A percentile compares a stretch with the other conserved stretches of the same genome.
phyloP scores from a whole-genome alignment of 92 coral and sea anemone genomes.

The Diadumene lineata region DNA sequence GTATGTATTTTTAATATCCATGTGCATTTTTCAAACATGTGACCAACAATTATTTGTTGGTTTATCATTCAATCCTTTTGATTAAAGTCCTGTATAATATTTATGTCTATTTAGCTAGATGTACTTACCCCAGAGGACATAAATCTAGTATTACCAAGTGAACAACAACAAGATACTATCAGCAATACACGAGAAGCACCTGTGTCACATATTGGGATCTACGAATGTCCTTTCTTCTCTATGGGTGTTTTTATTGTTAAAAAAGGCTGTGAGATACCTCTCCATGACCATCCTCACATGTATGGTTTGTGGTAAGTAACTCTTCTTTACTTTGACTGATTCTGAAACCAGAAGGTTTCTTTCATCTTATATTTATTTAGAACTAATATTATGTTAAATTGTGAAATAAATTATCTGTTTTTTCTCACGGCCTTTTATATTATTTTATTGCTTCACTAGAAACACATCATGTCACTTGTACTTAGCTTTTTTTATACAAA shows the following conservation, averaged over 20 bases:
- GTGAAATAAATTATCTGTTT: too few species aligned
- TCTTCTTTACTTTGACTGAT: too few species aligned
- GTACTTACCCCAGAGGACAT: constrained; percentile 77
- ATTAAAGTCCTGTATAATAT: not conserved
- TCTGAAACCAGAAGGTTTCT: too few species aligned
- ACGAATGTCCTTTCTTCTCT: constrained; percentile 85
- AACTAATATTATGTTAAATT: too few species aligned
- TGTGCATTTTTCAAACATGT: too few species aligned
- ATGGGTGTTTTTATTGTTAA: constrained; percentile 89
- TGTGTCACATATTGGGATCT: constrained; percentile 78
- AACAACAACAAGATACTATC: constrained; percentile 18
- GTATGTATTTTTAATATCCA: too few species aligned
- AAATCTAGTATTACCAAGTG: constrained; percentile 58
- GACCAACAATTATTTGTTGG: too few species aligned
- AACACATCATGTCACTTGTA: too few species aligned
- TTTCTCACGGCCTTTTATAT: too few species aligned
- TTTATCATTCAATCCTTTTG: not conserved
- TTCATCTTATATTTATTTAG: too few species aligned
- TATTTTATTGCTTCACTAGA: too few species aligned
- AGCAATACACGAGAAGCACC: constrained; percentile 58
- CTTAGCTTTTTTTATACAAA: too few species aligned
- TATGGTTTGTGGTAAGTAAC: constrained; percentile 84
- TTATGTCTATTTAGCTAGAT: constrained; percentile 52
- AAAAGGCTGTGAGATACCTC: constrained; percentile 78
- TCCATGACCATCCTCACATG: constrained; percentile 98